phyloP scores from a whole-genome alignment of 2,113 vertebrate species.

The Thunnus thynnus region DNA sequence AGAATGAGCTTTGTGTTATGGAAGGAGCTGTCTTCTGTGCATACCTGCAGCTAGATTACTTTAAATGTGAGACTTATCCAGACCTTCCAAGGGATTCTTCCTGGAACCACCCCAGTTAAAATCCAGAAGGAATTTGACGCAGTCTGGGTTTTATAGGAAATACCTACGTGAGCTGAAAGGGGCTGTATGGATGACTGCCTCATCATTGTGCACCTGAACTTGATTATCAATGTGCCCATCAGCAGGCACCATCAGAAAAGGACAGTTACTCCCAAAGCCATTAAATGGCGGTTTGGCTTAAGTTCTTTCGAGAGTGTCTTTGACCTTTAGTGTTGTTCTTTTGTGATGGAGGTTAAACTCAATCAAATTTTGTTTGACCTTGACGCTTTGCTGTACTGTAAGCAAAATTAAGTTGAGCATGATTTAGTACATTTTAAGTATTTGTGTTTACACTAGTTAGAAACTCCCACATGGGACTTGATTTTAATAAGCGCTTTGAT shows the following conservation, averaged over 20 bases:
- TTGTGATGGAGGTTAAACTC: slow-evolving; percentile 17
- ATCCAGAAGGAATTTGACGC: slow-evolving; percentile 57
- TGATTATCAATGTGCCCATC: slow-evolving; percentile 54
- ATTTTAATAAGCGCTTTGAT: slow-evolving; percentile 63
- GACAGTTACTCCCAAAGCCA: slow-evolving; percentile 44
- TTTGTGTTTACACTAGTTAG: slow-evolving; percentile 13
- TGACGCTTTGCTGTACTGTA: not conserved
- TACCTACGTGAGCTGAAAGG: slow-evolving; percentile 48
- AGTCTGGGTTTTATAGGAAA: slow-evolving; percentile 65
- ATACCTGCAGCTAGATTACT: slow-evolving; percentile 51
- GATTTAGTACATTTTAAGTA: slow-evolving; percentile 29
- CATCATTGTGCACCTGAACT: slow-evolving; percentile 51
- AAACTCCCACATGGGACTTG: slow-evolving; percentile 26
- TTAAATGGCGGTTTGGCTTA: slow-evolving; percentile 41
- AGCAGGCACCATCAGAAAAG: slow-evolving; percentile 41
- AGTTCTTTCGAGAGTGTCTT: slow-evolving; percentile 36
- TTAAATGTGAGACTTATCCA: slow-evolving; percentile 53
- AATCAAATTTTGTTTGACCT: slow-evolving; percentile 32
- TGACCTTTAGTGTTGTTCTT: slow-evolving; percentile 23
- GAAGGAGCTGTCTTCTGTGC: slow-evolving; percentile 38
- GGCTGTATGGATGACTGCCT: slow-evolving; percentile 49
- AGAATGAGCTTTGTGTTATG: slow-evolving; percentile 39
- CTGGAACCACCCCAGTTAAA: slow-evolving; percentile 45
- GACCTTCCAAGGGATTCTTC: slow-evolving; percentile 43
- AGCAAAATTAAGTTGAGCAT: slow-evolving; percentile 36